Evolutionary conservation across 1,140 invertebrate genomes (phyloP).

Genomic region (Drosophila obscura): DNA sequence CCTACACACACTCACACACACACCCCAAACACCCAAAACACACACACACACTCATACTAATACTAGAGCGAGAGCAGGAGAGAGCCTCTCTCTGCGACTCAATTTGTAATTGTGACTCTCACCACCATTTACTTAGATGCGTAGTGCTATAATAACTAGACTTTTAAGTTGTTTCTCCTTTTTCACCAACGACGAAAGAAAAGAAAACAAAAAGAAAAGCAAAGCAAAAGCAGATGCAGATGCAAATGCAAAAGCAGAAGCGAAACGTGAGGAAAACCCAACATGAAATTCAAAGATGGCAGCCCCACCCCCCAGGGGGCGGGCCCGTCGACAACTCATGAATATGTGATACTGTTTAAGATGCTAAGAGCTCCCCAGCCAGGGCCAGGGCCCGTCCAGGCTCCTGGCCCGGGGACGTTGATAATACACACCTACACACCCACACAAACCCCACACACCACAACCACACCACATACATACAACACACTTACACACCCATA

Average conservation of each 20-base stretch:
- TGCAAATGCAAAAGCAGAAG: slow-evolving; percentile 29
- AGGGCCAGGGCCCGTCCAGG: slow-evolving; percentile 39
- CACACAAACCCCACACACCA: slow-evolving; percentile 5
- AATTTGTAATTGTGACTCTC: slow-evolving; percentile 79
- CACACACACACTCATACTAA: slow-evolving; percentile 64
- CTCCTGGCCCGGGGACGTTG: slow-evolving; percentile 51
- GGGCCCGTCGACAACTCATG: slow-evolving; percentile 79
- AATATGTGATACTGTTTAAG: slow-evolving; percentile 83
- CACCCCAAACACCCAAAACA: slow-evolving; percentile 34
- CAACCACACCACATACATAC: slow-evolving; percentile 17
- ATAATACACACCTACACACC: slow-evolving; percentile 54
- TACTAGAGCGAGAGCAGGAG: slow-evolving; percentile 44
- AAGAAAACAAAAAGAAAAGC: slow-evolving; percentile 31
- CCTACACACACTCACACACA: slow-evolving; percentile 68
- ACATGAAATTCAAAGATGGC: slow-evolving; percentile 80
- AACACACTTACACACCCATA: slow-evolving; percentile 6
- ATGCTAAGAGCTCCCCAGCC: slow-evolving; percentile 73
- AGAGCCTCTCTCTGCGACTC: slow-evolving; percentile 22
- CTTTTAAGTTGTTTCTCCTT: slow-evolving; percentile 81
- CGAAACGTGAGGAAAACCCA: slow-evolving; percentile 53
- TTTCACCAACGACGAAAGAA: slow-evolving; percentile 52
- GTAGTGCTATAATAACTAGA: slow-evolving; percentile 78
- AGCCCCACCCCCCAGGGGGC: slow-evolving; percentile 46
- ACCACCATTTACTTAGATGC: slow-evolving; percentile 82
- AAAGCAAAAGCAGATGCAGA: slow-evolving; percentile 46